Evolutionary conservation across 1,140 invertebrate species (phyloP).

Genomic region (Limonius californicus): DNA sequence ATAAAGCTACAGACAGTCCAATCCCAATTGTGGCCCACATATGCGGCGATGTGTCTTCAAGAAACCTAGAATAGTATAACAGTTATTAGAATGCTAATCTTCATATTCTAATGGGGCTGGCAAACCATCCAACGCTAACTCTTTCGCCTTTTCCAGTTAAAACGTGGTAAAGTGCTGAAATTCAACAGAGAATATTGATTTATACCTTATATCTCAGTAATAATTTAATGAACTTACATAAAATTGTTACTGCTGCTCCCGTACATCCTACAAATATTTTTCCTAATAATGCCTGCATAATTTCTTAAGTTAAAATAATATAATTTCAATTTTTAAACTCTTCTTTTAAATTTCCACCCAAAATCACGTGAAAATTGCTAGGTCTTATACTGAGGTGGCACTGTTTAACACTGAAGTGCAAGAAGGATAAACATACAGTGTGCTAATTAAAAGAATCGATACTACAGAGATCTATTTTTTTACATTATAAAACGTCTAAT

Average conservation of each 20-base stretch:
- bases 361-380: no score
- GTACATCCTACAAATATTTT: neutral
- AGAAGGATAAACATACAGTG: no score
- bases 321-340: no score
- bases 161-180: constrained; percentile 32
- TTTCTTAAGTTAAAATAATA: no score
- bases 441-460: no score
- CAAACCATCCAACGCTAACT: constrained; percentile 38
- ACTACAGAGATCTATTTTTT: no score
- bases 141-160: constrained; percentile 40
- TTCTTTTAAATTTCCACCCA: no score
- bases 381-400: no score
- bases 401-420: no score
- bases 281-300: neutral
- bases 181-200: constrained; percentile 11
- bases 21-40: constrained; percentile 91
- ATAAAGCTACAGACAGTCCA: constrained; percentile 86
- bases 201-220: constrained; percentile 4
- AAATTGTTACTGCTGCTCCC: constrained; percentile 23
- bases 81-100: neutral
- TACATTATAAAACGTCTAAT: no score
- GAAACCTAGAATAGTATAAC: constrained; percentile 57
- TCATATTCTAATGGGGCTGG: neutral
- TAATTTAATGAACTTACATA: constrained; percentile 29
- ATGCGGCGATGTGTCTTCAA: constrained; percentile 80